A percentile compares a stretch with the other conserved stretches of the same genome.
These are phyloP conservation scores for Pluvianellus socialis DNA, from an alignment of 2,113 vertebrate genomes.

Conservation along the genomic window DNA sequence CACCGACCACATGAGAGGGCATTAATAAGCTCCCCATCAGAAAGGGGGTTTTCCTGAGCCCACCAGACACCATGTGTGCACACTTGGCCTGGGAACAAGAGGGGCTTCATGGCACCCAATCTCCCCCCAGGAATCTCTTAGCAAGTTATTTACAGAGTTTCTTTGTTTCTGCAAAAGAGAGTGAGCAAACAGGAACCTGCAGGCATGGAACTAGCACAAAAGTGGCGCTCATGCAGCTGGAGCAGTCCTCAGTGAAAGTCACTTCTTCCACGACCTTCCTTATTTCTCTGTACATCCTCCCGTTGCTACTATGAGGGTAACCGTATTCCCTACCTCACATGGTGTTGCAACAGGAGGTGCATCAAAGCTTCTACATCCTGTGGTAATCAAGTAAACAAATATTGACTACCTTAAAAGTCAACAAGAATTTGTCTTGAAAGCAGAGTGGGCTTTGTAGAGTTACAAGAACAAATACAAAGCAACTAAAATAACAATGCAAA, in stretches of 20 bases:
- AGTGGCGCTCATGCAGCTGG: background rate
- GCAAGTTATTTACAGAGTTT: background rate
- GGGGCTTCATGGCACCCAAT: background rate
- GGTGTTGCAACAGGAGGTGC: background rate
- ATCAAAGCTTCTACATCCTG: background rate
- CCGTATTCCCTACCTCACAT: fast-evolving
- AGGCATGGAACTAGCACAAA: background rate
- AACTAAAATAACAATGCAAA: background rate
- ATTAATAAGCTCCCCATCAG: background rate
- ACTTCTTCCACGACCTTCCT: background rate
- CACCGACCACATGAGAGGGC: fast-evolving
- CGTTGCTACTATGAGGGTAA: background rate
- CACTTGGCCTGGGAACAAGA: background rate
- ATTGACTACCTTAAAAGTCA: background rate
- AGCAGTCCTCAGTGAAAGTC: background rate
- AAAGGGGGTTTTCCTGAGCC: background rate
- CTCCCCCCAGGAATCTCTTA: background rate
- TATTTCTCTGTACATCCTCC: background rate
- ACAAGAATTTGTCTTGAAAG: background rate
- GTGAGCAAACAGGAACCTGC: background rate
- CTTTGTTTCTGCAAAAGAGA: background rate
- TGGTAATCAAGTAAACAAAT: background rate
- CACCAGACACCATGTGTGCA: fast-evolving
- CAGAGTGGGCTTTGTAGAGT: background rate
- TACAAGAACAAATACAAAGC: background rate